Conservation (phyloP, 2,888 invertebrate species). For the Phoenoteleia sp. region DNA sequence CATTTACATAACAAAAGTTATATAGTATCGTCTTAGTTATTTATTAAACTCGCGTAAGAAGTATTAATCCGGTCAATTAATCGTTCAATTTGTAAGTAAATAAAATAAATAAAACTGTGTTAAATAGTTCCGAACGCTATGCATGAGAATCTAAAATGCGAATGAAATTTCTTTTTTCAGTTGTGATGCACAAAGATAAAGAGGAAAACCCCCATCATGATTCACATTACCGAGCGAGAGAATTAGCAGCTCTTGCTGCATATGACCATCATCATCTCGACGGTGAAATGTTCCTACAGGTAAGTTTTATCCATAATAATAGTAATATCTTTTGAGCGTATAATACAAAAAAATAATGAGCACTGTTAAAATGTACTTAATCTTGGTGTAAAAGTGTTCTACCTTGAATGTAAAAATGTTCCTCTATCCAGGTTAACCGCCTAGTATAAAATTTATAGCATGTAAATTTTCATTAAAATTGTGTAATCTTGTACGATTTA, state of each 20-base stretch:
- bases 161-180: conserved; percentile 88
- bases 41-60: no score
- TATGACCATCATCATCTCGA: conserved; percentile 97
- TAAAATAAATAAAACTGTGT: no score
- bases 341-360: background rate
- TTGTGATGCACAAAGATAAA: conserved; percentile 98
- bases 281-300: conserved; percentile 98
- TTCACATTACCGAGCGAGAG: conserved; percentile 89
- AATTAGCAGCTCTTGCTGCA: conserved; percentile 94
- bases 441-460: conserved; percentile 12
- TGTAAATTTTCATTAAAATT: conserved; percentile 27
- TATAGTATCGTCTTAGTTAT: no score
- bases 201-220: conserved; percentile 92
- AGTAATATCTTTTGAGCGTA: no score
- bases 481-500: background rate
- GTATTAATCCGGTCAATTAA: no score
- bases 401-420: conserved; percentile 3
- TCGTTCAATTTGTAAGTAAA: no score
- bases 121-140: no score
- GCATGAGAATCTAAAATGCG: background rate
- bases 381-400: conserved; percentile 14
- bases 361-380: conserved; percentile 10
- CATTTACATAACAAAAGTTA: no score
- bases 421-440: background rate
- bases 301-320: conserved; percentile 85